Percentiles rank a stretch among this genome's conserved stretches.
Evolutionary conservation across 2,113 vertebrate genomes (phyloP).

Genomic region (Arvicanthis niloticus): DNA sequence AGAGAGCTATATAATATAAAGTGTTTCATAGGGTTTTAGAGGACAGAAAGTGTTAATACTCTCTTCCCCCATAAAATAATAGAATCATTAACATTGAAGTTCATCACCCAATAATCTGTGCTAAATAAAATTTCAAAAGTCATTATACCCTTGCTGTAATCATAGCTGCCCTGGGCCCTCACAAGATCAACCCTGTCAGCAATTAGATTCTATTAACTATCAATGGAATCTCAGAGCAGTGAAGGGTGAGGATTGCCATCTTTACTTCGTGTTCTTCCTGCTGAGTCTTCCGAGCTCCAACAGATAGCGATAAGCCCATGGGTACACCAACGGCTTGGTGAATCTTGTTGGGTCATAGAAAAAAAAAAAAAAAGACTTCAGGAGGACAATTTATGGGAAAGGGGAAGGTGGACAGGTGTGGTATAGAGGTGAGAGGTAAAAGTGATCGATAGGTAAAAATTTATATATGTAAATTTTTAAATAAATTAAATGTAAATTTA

Average conservation of each 20-base stretch:
- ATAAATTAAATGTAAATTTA: not conserved
- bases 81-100: not conserved
- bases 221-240: not conserved
- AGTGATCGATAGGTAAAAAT: not conserved
- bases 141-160: not conserved
- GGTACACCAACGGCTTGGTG: not conserved
- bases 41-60: not conserved
- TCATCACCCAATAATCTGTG: not conserved
- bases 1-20: not conserved
- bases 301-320: not conserved
- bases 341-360: not conserved
- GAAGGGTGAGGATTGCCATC: not conserved
- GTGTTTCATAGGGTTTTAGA: not conserved
- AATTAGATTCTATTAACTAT: not conserved
- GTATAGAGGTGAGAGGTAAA: not conserved
- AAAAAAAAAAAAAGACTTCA: not conserved
- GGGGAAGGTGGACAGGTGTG: not conserved
- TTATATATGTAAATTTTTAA: not conserved
- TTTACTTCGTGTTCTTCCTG: not conserved
- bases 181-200: not conserved
- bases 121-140: not conserved
- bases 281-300: not conserved
- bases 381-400: not conserved
- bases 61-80: not conserved
- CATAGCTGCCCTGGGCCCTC: not conserved